Evolutionary conservation across 1,140 invertebrate genomes (phyloP), one percentile per base, ranked within the genome.

Genomic region (Dermatophagoides farinae): DNA sequence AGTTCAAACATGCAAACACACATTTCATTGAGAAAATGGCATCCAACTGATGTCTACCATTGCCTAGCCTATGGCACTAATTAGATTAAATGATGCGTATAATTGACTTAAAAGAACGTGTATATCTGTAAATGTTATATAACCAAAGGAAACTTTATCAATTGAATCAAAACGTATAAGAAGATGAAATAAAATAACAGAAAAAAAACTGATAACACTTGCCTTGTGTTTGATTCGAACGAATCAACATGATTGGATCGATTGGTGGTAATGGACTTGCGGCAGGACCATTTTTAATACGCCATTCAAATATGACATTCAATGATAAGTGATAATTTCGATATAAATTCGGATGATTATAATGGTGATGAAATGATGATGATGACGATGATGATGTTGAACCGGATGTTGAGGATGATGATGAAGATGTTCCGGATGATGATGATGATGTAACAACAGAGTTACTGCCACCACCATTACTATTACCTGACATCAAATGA

Each of bases 191-290:
- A 16, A 10, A 52, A 52, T 5, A 52, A 52, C 4, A 52, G 14
- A 38, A 1, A 52, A 52, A 14, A 2, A 5, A 12, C 4, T 16
- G 11, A 16, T 12, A 16, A 14, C 25, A 44, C 53, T 38, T 55
- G 25, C 53, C 53, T 55, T 55, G 53, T 20, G 53, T 55, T 55
- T 55, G 53, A 25, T 55, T 55, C 16, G 53, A 55, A 12, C 53
- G 53, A 39, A 55, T 14, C 20, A n/a, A 39, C 6, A 55, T 12
- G 12, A 55, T 55, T 12, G 53, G 14, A 12, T 55, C 53, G 31
- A 31, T 31, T 14, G 14, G 14, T 18, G 53, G 14, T n/a, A 23
- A 39, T n/a, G 53, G 14, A n/a, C 10, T 11, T 18, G 53, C 23
- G 23, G 53, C 53, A 4, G 53, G 53, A 44, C 53, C 53, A 55